Evolutionary conservation across 2,797 vertebrate genomes (phyloP).

Genomic region (Alcedo atthis): DNA sequence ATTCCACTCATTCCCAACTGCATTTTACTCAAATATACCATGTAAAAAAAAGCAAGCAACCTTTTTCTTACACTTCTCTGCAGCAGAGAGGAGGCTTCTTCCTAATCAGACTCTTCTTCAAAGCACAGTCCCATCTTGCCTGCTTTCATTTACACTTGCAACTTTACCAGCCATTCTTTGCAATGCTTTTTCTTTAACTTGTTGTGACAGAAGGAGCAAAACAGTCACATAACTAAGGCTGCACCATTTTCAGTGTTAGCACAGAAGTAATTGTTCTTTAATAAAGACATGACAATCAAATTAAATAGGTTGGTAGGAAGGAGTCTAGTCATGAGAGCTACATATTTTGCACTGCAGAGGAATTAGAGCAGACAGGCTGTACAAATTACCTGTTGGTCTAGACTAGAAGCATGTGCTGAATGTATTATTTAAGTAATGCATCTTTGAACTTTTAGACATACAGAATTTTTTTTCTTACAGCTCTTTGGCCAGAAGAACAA

Average conservation of each 20-base stretch:
- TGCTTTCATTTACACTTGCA: background rate
- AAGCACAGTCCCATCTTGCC: background rate
- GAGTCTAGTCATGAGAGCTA: background rate
- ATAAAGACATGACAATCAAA: conserved; percentile 28
- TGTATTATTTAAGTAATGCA: background rate
- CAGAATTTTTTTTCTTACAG: background rate
- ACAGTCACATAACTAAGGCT: background rate
- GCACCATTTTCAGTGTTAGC: background rate
- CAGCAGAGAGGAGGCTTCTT: background rate
- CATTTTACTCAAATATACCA: background rate
- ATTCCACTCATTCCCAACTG: background rate
- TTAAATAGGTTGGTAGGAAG: background rate
- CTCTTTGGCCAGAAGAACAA: background rate
- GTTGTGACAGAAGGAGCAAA: conserved; percentile 33
- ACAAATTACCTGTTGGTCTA: background rate
- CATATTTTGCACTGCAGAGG: background rate
- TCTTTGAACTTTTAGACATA: background rate
- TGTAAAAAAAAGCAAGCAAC: background rate
- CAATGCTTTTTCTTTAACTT: conserved; percentile 14
- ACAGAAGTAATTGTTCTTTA: conserved; percentile 22
- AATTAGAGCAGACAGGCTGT: background rate
- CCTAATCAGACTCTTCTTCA: background rate
- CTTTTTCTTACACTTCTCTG: background rate
- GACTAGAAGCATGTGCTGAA: background rate
- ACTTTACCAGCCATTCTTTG: background rate